Conservation (phyloP, 2,113 vertebrate genomes). For the Puntigrus tetrazona region DNA sequence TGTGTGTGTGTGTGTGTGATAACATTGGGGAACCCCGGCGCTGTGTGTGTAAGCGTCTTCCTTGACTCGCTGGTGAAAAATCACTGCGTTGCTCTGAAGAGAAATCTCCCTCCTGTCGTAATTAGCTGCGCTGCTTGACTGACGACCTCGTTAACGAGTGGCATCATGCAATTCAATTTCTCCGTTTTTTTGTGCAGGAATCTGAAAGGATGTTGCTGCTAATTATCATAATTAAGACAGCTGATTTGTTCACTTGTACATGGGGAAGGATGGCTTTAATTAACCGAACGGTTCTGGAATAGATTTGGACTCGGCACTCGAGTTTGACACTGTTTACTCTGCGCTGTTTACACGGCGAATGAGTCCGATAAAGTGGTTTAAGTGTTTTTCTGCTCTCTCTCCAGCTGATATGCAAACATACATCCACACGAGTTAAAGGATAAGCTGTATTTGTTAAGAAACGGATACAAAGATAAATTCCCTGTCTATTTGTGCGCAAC, state of each 20-base stretch:
- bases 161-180: slow-evolving; percentile 66
- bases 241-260: slow-evolving; percentile 67
- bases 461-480: slow-evolving; percentile 39
- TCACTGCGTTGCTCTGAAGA: slow-evolving; percentile 42
- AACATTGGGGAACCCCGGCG: not conserved
- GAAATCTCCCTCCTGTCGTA: slow-evolving; percentile 62
- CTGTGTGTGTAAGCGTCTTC: not conserved
- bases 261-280: slow-evolving; percentile 68
- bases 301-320: slow-evolving; percentile 25
- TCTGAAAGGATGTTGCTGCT: slow-evolving; percentile 75
- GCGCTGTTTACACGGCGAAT: slow-evolving; percentile 31
- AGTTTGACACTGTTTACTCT: slow-evolving; percentile 31
- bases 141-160: slow-evolving; percentile 75
- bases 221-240: slow-evolving; percentile 76
- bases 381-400: slow-evolving; percentile 11
- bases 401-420: slow-evolving; percentile 32
- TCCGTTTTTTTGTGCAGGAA: slow-evolving; percentile 72
- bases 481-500: slow-evolving; percentile 22
- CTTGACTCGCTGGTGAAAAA: slow-evolving; percentile 26
- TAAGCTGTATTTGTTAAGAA: slow-evolving; percentile 37
- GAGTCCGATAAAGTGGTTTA: slow-evolving; percentile 30
- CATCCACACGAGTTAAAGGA: slow-evolving; percentile 36
- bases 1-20: not conserved
- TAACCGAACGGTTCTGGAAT: slow-evolving; percentile 66
- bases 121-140: slow-evolving; percentile 75